Conservation (phyloP, 2,113 vertebrate genomes). For the Tyto alba region DNA sequence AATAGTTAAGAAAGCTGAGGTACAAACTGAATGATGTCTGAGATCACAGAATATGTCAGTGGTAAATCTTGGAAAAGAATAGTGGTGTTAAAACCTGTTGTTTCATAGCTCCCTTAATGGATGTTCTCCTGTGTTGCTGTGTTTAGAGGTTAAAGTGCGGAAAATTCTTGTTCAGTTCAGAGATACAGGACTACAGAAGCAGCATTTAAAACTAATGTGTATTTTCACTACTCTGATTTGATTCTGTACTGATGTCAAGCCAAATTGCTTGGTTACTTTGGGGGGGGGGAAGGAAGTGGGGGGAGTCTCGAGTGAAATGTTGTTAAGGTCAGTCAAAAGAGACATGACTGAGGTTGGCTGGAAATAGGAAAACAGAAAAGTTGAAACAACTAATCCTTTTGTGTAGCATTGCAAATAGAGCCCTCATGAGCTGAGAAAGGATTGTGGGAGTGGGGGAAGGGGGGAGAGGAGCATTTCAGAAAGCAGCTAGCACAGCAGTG, state of each 20-base stretch:
- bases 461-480: background rate
- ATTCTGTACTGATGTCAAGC: background rate
- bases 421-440: background rate
- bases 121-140: background rate
- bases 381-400: constrained; percentile 48
- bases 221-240: background rate
- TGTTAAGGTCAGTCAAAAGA: background rate
- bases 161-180: background rate
- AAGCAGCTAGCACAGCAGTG: background rate
- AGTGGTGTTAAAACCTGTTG: background rate
- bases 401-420: constrained; percentile 12
- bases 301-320: background rate
- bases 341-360: background rate
- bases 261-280: background rate
- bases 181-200: background rate
- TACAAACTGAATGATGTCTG: background rate
- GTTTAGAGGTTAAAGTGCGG: background rate
- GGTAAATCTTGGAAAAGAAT: background rate
- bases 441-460: background rate
- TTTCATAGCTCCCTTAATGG: background rate
- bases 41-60: background rate
- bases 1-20: background rate
- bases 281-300: fast-evolving
- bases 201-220: background rate
- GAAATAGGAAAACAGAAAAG: background rate